Conservation (phyloP, 2,797 vertebrate genomes). For the Channa striata region DNA sequence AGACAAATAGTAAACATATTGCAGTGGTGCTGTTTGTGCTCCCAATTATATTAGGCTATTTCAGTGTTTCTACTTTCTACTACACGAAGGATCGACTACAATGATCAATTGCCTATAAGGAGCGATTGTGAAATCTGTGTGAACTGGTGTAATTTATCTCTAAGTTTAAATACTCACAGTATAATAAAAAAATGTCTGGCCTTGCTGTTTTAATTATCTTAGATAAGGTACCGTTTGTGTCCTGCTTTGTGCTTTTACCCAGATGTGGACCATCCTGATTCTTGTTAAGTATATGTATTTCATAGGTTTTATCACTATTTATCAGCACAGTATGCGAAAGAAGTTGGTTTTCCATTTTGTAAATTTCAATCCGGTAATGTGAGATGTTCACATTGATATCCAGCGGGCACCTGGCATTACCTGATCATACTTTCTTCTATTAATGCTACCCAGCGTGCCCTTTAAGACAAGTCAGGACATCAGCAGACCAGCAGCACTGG, state of each 20-base stretch:
- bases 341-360: background rate
- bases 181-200: too few species aligned
- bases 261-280: background rate
- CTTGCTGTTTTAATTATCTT: too few species aligned
- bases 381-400: background rate
- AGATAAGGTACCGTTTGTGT: too few species aligned
- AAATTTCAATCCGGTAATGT: background rate
- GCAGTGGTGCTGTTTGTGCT: too few species aligned
- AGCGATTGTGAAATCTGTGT: background rate
- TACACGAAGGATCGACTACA: background rate
- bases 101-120: background rate
- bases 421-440: background rate
- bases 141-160: too few species aligned
- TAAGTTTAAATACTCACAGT: too few species aligned
- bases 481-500: background rate
- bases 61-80: too few species aligned
- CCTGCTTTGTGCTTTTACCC: background rate
- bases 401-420: background rate
- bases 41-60: too few species aligned
- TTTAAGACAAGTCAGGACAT: background rate
- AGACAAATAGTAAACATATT: conserved; percentile 2
- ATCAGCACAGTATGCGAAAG: background rate
- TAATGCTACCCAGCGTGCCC: background rate
- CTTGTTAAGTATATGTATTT: background rate
- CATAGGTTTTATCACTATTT: background rate